Evolutionary conservation across 2,888 invertebrate species (phyloP), one percentile per base, ranked within the genome.

Genomic region (Pandemis cinnamomeana): DNA sequence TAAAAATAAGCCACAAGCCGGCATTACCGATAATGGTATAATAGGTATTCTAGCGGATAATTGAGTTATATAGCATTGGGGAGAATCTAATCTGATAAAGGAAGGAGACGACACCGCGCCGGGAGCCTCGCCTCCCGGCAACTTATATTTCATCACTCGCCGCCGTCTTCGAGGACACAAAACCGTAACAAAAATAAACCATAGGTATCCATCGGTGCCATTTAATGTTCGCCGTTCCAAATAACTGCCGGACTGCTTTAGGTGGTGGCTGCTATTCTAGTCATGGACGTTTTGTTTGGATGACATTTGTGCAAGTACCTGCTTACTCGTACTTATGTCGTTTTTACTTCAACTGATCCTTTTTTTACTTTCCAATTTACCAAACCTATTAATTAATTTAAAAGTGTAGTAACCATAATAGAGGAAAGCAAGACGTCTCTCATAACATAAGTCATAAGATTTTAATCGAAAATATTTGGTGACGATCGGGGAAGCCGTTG

Each of bases 41-140:
- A 42, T 51, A 66, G 58, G 58, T 48, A 51, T 7, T 5, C n/a
- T 20, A 36, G 7, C 27, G 44, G 51, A 66, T 66, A 51, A 51
- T 48, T 44, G 48, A 36, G 48, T 64, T 64, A 64, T 36, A 64
- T 13, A 36, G 44, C 7, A 64, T 58, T 27, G 48, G 64, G 10
- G 64, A 64, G 64, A 71, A 80, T 80, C 79, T 81, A 63, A 82
- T 77, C 77, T 55, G 67, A 66, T 41, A 67, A 53, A 55, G 55
- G 27, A 13, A 64, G 48, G 48, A 46, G 48, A 44, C 55, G 41
- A 20, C 63, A 20, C 36, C 67, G 67, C 36, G 58, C 58, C 58
- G 58, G 58, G 58, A 58, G 58, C 58, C 20, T 58, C 58, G 20
- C 55, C 67, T 53, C 67, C 53, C 42, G 20, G 55, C 67, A 55